Base-by-base conservation (phyloP, 2,113 vertebrate species). In the Prionailurus viverrinus region DNA sequence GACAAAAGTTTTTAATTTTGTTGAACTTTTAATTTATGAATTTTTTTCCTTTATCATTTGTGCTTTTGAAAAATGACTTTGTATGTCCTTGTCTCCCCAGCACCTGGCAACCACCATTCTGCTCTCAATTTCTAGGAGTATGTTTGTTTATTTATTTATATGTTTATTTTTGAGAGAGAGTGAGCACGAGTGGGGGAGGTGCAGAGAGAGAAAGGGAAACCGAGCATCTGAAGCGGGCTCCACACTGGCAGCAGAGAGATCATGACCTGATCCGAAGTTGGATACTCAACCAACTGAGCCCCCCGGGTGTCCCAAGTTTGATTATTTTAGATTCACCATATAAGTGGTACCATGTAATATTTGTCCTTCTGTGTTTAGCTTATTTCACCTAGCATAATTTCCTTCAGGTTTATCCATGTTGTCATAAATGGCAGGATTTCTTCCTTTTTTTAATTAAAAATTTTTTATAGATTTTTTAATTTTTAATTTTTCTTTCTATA, bases 1-100 rank as follows among this genome's bases (percentile, higher is more conserved):
- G 69, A 89, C 6, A 76, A 25, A 76, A 14, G 3, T 63, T 92
- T 41, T 89, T 71, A 83, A 84, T 92, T 94, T 89, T 89, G n/a
- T 66, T 68, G 18, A 92, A 89, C 25, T 90, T 74, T 48, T n/a
- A 27, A 21, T 36, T 45, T 80, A n/a, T 68, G n/a, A 58, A 36
- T 33, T 91, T 73, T 90, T 94, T 65, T 61, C 4, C 65, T 90
- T 79, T 66, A 65, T 68, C 61, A 31, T 11, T 27, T 91, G 45
- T 79, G 16, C 88, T 90, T 79, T 91, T 74, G 66, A 31, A 66
- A 31, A 91, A 68, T 80, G 74, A 63, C n/a, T 90, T 33, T 33
- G 45, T 45, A 19, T 91, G 78, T 80, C 33, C 11, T 29, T 11
- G 10, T 84, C 5, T 6, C 29, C 27, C 39, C 18, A 65, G 61